Conservation (phyloP, 35 echinoderm and acorn worm genomes). For the Heliocidaris tuberculata region DNA sequence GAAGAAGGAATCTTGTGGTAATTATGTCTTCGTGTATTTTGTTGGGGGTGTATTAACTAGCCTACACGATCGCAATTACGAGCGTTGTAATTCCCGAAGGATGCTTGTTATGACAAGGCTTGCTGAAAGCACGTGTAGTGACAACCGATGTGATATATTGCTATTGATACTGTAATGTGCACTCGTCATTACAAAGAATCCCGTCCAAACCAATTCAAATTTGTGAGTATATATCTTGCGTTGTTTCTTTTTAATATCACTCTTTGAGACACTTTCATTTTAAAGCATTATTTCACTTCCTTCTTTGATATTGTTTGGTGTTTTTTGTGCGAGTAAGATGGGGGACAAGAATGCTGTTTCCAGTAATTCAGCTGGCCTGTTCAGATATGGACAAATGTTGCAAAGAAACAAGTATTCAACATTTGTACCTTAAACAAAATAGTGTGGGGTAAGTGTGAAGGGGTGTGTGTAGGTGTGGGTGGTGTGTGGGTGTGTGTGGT, state of each 20-base stretch:
- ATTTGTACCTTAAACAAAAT: neutral
- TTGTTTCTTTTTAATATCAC: too few relatives aligned
- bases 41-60: neutral
- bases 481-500: neutral
- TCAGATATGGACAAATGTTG: too few relatives aligned
- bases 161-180: neutral
- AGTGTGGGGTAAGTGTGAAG: neutral
- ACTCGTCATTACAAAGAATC: neutral
- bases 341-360: too few relatives aligned
- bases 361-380: too few relatives aligned
- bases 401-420: neutral
- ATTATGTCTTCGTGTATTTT: neutral
- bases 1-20: neutral
- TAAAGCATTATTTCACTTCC: too few relatives aligned
- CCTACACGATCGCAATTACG: neutral
- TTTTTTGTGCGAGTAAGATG: too few relatives aligned
- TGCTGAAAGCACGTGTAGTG: neutral
- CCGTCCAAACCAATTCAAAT: neutral
- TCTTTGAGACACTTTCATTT: too few relatives aligned
- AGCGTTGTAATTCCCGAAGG: neutral
- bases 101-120: neutral
- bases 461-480: neutral
- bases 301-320: too few relatives aligned
- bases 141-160: neutral
- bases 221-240: neutral